Evolutionary conservation across 2,888 invertebrate genomes (phyloP).

Genomic region (Prosopocoilus inquinatus): DNA sequence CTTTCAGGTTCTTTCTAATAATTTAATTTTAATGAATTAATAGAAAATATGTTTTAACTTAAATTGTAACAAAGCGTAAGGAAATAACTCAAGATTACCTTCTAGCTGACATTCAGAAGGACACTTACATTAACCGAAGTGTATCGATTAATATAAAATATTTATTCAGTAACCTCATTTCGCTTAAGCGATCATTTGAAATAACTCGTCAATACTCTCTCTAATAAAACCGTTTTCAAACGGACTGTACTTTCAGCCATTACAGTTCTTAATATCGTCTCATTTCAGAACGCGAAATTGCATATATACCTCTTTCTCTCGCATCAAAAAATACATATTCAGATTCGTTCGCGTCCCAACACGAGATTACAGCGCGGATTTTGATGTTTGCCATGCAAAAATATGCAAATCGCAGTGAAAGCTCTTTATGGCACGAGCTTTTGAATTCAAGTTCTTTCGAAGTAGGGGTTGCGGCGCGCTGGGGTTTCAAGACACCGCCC

Average conservation of each 20-base stretch:
- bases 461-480: conserved; percentile 33
- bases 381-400: conserved; percentile 46
- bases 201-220: not conserved
- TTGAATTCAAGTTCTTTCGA: conserved; percentile 27
- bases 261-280: conserved; percentile 24
- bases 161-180: too few relatives aligned
- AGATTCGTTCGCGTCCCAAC: conserved; percentile 35
- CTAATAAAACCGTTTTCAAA: conserved; percentile 1
- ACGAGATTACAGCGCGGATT: conserved; percentile 44
- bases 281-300: conserved; percentile 1
- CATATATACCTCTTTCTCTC: conserved; percentile 10
- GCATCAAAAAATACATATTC: conserved; percentile 34
- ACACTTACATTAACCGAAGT: too few relatives aligned
- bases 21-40: too few relatives aligned
- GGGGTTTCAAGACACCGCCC: conserved; percentile 38
- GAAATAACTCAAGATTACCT: too few relatives aligned
- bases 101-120: too few relatives aligned
- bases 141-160: too few relatives aligned
- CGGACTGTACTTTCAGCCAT: conserved; percentile 25
- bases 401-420: conserved; percentile 47
- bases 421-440: conserved; percentile 35
- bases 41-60: too few relatives aligned
- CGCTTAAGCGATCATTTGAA: too few relatives aligned
- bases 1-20: too few relatives aligned
- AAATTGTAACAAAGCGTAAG: too few relatives aligned